Conservation (phyloP, 2,113 vertebrate species). For the Brachypodius melanocephalos region DNA sequence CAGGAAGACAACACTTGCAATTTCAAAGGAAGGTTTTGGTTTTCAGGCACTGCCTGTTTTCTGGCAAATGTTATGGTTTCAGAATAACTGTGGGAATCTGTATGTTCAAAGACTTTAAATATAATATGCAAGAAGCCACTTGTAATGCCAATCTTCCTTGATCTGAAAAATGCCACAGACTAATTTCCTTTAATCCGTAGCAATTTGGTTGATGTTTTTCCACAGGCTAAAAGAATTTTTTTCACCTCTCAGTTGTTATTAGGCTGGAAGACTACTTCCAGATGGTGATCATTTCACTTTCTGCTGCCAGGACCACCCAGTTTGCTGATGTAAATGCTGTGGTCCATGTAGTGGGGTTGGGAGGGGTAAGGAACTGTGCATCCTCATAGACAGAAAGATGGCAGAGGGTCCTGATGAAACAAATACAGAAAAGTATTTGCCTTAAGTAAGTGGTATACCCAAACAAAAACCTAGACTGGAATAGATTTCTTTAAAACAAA, state of each 20-base stretch:
- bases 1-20: neutral
- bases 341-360: neutral
- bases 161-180: neutral
- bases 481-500: neutral
- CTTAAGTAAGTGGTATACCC: neutral
- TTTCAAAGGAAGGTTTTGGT: neutral
- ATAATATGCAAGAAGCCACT: neutral
- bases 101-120: slow-evolving; percentile 1
- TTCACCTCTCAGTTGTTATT: neutral
- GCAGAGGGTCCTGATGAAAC: neutral
- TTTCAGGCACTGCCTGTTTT: neutral
- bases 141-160: neutral
- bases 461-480: neutral
- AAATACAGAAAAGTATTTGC: neutral
- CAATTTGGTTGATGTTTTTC: neutral
- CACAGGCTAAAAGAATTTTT: neutral
- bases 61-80: neutral
- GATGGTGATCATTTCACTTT: neutral
- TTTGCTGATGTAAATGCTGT: neutral
- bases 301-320: neutral
- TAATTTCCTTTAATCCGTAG: neutral
- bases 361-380: neutral
- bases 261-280: slow-evolving; percentile 9
- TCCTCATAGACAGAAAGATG: neutral
- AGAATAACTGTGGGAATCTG: neutral